Conservation (phyloP, 2,797 vertebrate genomes). For the Ammospiza maritima region DNA sequence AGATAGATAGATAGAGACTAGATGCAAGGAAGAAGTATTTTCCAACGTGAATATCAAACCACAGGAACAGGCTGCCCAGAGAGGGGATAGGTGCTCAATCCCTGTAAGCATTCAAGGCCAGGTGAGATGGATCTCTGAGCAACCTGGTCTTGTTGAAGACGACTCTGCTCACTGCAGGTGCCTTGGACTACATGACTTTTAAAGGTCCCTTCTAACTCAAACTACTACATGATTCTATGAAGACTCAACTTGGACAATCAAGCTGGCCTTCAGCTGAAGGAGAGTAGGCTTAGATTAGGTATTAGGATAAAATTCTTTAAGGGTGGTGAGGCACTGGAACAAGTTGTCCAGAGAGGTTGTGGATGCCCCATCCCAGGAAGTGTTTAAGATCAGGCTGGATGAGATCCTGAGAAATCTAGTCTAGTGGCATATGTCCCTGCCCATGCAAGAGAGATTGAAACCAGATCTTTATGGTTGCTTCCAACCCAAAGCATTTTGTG, state of each 20-base stretch:
- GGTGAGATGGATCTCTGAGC: background rate
- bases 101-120: background rate
- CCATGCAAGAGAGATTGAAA: background rate
- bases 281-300: background rate
- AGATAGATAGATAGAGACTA: background rate
- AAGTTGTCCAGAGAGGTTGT: background rate
- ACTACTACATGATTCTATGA: background rate
- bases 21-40: background rate
- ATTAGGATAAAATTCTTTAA: background rate
- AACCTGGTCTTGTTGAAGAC: background rate
- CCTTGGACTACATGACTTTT: background rate
- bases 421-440: background rate
- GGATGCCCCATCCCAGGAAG: background rate
- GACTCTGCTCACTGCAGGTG: background rate
- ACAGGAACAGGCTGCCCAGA: background rate
- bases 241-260: background rate
- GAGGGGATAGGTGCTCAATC: background rate
- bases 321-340: background rate
- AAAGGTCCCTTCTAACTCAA: background rate
- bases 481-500: background rate
- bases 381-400: background rate
- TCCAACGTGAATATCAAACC: background rate
- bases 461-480: background rate
- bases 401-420: background rate
- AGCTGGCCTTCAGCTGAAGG: background rate